Evolutionary conservation across 2,797 vertebrate species (phyloP).

Genomic region (Oryzias dopingdopingensis): DNA sequence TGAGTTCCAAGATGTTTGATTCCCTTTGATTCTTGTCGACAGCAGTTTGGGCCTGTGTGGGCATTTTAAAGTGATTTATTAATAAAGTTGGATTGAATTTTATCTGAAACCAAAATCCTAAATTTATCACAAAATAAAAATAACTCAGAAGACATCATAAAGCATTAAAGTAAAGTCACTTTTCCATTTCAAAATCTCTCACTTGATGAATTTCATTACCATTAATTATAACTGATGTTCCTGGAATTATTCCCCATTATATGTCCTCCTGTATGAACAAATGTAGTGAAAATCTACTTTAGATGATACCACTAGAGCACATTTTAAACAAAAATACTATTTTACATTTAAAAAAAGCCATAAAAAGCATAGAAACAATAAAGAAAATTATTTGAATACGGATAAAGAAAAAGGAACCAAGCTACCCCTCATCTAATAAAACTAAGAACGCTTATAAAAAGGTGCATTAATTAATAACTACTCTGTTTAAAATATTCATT

Average conservation of each 20-base stretch:
- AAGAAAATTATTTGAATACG: too few relatives aligned
- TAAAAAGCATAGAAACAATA: too few relatives aligned
- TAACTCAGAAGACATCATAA: slow-evolving; percentile 10
- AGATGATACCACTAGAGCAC: too few relatives aligned
- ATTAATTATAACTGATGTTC: not conserved
- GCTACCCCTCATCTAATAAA: too few relatives aligned
- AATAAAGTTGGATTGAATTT: not conserved
- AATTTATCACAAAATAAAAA: slow-evolving; percentile 1
- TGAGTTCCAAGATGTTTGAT: too few relatives aligned
- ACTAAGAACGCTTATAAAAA: too few relatives aligned
- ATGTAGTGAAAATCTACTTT: not conserved
- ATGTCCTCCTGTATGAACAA: not conserved
- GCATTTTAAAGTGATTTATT: too few relatives aligned
- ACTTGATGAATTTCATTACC: slow-evolving; percentile 2
- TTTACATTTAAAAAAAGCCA: too few relatives aligned
- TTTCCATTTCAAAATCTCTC: slow-evolving; percentile 20
- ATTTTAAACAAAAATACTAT: too few relatives aligned
- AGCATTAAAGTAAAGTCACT: slow-evolving; percentile 8
- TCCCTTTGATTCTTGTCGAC: too few relatives aligned
- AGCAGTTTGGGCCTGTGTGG: too few relatives aligned
- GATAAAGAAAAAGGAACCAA: too few relatives aligned
- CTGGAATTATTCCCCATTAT: slow-evolving; percentile 1
- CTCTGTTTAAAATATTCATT: slow-evolving; percentile 12
- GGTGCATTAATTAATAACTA: slow-evolving; percentile 7
- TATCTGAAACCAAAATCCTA: slow-evolving; percentile 16